phyloP scores from a whole-genome alignment of 1,140 invertebrate species.

The Chelonus insularis region DNA sequence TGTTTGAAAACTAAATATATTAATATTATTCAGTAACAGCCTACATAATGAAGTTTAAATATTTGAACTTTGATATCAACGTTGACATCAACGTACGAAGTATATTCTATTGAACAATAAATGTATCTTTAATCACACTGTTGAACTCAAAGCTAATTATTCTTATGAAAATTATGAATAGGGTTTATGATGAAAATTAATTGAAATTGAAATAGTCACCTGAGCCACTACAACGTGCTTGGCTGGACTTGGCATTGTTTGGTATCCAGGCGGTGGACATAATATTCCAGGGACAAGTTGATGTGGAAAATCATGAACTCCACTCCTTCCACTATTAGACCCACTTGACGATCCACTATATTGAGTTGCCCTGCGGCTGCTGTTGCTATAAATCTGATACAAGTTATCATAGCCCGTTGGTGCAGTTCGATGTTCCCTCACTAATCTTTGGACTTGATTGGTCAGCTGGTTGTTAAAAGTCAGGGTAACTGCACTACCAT shows the following conservation, averaged over 20 bases:
- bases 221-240: constrained; percentile 87
- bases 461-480: constrained; percentile 83
- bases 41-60: too few relatives aligned
- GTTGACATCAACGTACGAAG: too few relatives aligned
- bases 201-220: constrained; percentile 34
- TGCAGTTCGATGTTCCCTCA: constrained; percentile 63
- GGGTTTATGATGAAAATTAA: constrained; percentile 16
- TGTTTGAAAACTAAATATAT: too few relatives aligned
- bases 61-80: too few relatives aligned
- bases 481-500: constrained; percentile 79
- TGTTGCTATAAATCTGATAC: constrained; percentile 85
- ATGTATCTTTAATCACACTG: too few relatives aligned
- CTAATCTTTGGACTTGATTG: constrained; percentile 72
- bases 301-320: constrained; percentile 73
- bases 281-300: constrained; percentile 89
- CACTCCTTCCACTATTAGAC: constrained; percentile 52
- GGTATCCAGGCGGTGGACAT: constrained; percentile 82
- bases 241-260: constrained; percentile 80
- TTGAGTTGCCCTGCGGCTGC: constrained; percentile 69
- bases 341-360: constrained; percentile 55
- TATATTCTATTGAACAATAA: too few relatives aligned
- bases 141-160: too few relatives aligned
- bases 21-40: too few relatives aligned
- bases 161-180: too few relatives aligned
- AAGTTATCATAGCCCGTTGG: constrained; percentile 70